Percentiles rank a stretch among this genome's conserved stretches.
phyloP scores from a whole-genome alignment of 2,888 invertebrate genomes.

The Xylota sylvarum region DNA sequence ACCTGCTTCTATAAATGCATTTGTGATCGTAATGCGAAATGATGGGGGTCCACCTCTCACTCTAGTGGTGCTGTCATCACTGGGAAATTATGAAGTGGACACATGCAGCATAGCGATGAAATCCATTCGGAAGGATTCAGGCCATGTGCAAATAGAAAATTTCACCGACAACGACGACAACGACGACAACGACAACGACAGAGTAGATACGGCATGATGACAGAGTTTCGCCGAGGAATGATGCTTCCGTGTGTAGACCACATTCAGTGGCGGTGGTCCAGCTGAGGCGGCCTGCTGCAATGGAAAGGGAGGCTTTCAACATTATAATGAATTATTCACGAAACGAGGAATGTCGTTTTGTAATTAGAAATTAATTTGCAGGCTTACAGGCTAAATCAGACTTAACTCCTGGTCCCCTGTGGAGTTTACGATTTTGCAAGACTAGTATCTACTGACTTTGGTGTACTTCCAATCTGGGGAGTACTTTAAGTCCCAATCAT shows the following conservation, averaged over 20 bases:
- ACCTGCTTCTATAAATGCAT: conserved; percentile 73
- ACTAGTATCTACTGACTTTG: background rate
- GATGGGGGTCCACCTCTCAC: conserved; percentile 77
- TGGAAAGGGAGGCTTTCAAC: conserved; percentile 16
- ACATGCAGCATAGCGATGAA: conserved; percentile 75
- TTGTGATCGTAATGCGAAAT: conserved; percentile 73
- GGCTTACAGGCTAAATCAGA: background rate
- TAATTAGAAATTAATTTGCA: conserved; percentile 30
- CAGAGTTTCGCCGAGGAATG: conserved; percentile 62
- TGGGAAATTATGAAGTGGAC: conserved; percentile 75
- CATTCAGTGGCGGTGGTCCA: conserved; percentile 38
- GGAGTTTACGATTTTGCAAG: background rate
- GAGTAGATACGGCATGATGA: conserved; percentile 28
- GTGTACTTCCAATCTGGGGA: too few species aligned
- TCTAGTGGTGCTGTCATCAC: conserved; percentile 69
- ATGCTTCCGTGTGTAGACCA: conserved; percentile 73
- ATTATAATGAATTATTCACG: background rate
- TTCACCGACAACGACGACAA: conserved; percentile 49
- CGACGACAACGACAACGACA: conserved; percentile 29
- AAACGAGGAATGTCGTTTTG: conserved; percentile 5
- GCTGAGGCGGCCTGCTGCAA: background rate
- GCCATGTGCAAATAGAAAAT: conserved; percentile 71
- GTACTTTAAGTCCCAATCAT: too few species aligned
- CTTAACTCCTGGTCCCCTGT: background rate
- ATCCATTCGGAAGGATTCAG: conserved; percentile 76